phyloP scores from a whole-genome alignment of 2,113 vertebrate genomes.

The Archilochus colubris region DNA sequence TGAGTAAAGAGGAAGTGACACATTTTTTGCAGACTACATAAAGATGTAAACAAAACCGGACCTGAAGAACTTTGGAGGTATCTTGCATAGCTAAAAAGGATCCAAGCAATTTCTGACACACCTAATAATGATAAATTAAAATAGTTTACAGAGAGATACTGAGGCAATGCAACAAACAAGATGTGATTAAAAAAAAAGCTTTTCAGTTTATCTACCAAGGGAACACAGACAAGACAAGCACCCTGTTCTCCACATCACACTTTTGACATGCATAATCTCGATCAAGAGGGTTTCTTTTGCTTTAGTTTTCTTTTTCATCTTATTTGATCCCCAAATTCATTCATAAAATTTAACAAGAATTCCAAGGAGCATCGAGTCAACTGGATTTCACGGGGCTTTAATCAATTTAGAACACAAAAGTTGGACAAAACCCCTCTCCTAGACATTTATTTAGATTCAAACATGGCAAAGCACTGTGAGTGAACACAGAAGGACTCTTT shows the following conservation, averaged over 20 bases:
- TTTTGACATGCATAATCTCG: not conserved
- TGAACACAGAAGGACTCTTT: slow-evolving; percentile 36
- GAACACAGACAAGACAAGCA: not conserved
- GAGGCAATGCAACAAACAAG: not conserved
- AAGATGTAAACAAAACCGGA: not conserved
- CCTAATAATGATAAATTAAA: not conserved
- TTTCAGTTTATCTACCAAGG: not conserved
- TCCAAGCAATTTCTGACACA: not conserved
- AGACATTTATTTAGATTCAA: not conserved
- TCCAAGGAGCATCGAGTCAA: not conserved
- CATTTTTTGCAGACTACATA: not conserved
- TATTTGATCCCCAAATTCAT: not conserved
- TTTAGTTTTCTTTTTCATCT: not conserved
- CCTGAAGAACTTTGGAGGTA: not conserved
- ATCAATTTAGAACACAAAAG: not conserved
- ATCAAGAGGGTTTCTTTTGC: not conserved
- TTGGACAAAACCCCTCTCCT: not conserved
- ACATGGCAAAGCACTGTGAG: not conserved
- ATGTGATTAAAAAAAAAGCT: not conserved
- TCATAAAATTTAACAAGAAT: not conserved
- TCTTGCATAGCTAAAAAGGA: not conserved
- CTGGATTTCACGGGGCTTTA: slow-evolving; percentile 23
- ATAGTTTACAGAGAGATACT: not conserved
- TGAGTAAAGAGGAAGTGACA: not conserved
- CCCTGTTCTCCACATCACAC: not conserved